Evolutionary conservation across 2,797 vertebrate genomes (phyloP), one percentile per base, ranked within the genome.

Genomic region (Falco rusticolus): DNA sequence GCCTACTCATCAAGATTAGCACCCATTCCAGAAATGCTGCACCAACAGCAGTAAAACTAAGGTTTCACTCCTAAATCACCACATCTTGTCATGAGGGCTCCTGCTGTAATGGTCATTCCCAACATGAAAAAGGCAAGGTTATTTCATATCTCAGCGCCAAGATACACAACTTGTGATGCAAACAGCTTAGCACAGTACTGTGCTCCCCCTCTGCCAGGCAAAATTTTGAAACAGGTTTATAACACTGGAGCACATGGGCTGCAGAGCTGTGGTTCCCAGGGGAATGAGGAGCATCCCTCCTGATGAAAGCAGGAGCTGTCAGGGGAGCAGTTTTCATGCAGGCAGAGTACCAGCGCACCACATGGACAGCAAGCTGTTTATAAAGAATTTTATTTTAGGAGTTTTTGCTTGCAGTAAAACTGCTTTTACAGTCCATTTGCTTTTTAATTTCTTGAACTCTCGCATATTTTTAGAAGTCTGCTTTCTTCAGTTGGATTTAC

Each of bases 1-100:
- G 78, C 65, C 69, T 92, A 88, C 34, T 87, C 94, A 96, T 95
- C 90, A 96, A 89, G 87, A 92, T 96, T 76, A 96, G 93, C 37
- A 82, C 59, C 72, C 53, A 45, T 71, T 96, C 94, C 94, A 93
- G 89, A 87, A 95, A 93, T 41, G 41, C 0, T 78, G 94, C 91
- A 94, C 81, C 90, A 95, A 94, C 95, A 92, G 81, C 61, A 93
- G 90, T 94, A 96, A 96, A 96, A 93, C 90, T 94, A 87, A 80
- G 11, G 29, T 69, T 91, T 90, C 84, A 25, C 64, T 91, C 81
- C 89, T 79, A 78, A 89, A 95, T 84, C 78, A 75, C 89, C 20
- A 3, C 14, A 54, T 81, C 87, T 65, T 53, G 76, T 72, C 93
- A 47, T 91, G 81, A 92, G 7, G 4, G 72, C 39, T 83, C 86